Evolutionary conservation across 1,140 invertebrate species (phyloP).

Genomic region (Halictus rubicundus): DNA sequence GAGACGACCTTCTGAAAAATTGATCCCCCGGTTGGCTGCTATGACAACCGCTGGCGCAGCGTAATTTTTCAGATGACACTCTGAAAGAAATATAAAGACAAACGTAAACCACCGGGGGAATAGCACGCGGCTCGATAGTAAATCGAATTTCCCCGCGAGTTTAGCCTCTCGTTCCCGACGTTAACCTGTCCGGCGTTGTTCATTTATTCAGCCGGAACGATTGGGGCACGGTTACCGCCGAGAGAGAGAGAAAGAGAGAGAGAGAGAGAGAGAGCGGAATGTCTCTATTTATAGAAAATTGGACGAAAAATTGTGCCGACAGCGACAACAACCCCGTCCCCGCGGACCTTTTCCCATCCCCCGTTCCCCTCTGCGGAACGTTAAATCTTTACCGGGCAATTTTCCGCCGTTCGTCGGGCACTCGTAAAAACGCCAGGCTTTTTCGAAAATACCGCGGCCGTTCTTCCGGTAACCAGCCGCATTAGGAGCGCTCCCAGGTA

Average conservation of each 20-base stretch:
- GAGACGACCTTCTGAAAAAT: slow-evolving; percentile 51
- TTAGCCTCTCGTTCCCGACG: neutral
- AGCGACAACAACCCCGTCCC: neutral
- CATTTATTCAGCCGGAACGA: slow-evolving; percentile 7
- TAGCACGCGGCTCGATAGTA: neutral
- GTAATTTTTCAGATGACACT: slow-evolving; percentile 13
- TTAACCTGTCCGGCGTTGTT: neutral
- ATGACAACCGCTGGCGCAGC: neutral
- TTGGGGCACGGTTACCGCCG: neutral
- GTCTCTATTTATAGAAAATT: slow-evolving; percentile 16
- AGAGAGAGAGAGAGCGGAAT: neutral
- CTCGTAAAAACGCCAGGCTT: slow-evolving; percentile 6
- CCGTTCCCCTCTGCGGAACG: neutral
- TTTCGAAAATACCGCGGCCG: neutral
- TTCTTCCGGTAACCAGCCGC: neutral
- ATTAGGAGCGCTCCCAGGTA: neutral
- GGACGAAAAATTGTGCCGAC: slow-evolving; percentile 7
- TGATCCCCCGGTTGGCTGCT: slow-evolving; percentile 15
- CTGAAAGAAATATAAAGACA: slow-evolving; percentile 27
- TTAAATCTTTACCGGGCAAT: neutral
- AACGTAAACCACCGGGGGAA: neutral
- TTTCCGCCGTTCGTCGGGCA: slow-evolving; percentile 4
- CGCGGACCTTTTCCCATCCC: neutral
- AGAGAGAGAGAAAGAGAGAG: too few relatives aligned
- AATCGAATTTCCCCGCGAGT: slow-evolving; percentile 19